phyloP scores from a whole-genome alignment of 2,113 vertebrate genomes.

The Panthera uncia region DNA sequence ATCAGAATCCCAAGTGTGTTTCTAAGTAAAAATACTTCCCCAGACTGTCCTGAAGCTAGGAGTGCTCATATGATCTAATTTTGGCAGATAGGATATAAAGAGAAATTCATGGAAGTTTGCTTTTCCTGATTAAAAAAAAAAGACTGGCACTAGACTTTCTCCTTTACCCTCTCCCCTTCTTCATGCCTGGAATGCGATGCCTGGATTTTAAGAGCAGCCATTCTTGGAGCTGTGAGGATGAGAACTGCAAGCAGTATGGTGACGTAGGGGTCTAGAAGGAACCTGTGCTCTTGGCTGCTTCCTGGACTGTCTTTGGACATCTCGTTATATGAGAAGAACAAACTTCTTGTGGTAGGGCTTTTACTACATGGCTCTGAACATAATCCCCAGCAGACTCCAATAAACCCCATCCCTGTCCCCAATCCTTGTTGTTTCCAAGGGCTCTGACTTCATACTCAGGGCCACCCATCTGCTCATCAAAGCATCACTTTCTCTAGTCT shows the following conservation, averaged over 20 bases:
- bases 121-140: background rate
- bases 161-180: background rate
- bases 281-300: background rate
- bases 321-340: background rate
- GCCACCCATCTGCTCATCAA: background rate
- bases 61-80: background rate
- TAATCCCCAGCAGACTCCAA: background rate
- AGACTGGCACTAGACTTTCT: background rate
- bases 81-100: background rate
- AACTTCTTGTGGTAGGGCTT: background rate
- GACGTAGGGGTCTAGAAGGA: background rate
- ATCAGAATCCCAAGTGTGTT: background rate
- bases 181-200: background rate
- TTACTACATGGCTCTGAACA: background rate
- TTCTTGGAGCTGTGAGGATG: background rate
- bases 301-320: background rate
- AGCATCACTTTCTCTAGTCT: background rate
- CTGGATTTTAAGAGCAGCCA: background rate
- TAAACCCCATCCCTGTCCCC: rapidly evolving
- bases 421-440: background rate
- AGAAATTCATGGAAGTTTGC: background rate
- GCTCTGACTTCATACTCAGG: background rate
- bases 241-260: background rate
- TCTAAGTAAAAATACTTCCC: background rate
- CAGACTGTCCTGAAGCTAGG: background rate